Evolutionary conservation across 2,888 invertebrate species (phyloP).

Genomic region (Rhingia campestris): DNA sequence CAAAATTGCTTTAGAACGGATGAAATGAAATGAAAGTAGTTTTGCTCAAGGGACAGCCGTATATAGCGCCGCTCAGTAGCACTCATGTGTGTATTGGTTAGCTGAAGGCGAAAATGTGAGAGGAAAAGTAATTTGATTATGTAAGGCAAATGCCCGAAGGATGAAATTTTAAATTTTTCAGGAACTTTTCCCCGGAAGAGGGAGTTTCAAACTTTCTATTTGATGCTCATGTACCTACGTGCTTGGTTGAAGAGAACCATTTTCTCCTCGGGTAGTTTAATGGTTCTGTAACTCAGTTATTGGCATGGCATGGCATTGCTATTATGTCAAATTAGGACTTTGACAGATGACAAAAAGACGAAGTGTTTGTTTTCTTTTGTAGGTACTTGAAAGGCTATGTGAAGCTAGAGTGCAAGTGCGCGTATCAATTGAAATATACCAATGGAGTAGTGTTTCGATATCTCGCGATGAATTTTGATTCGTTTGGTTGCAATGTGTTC

Average conservation of each 20-base stretch:
- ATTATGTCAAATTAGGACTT: too few relatives aligned
- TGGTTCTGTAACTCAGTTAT: slow-evolving; percentile 39
- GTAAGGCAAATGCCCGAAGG: slow-evolving; percentile 33
- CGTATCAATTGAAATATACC: too few relatives aligned
- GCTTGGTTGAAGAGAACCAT: not conserved
- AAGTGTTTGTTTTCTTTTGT: too few relatives aligned
- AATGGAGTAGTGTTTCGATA: too few relatives aligned
- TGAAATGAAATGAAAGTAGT: slow-evolving; percentile 31
- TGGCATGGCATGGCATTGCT: too few relatives aligned
- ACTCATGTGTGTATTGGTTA: not conserved
- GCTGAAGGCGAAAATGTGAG: slow-evolving; percentile 14
- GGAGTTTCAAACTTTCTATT: slow-evolving; percentile 17
- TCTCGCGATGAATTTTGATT: too few relatives aligned
- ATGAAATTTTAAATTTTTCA: slow-evolving; percentile 25
- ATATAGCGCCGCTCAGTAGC: not conserved
- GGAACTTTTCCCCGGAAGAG: not conserved
- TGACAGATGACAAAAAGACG: too few relatives aligned
- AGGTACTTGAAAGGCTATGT: too few relatives aligned
- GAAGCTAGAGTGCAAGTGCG: too few relatives aligned
- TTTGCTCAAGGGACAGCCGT: slow-evolving; percentile 28
- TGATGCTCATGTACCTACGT: not conserved
- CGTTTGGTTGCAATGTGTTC: too few relatives aligned
- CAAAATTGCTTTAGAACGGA: slow-evolving; percentile 36
- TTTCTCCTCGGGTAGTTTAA: slow-evolving; percentile 1
- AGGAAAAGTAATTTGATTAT: slow-evolving; percentile 55